phyloP scores from a whole-genome alignment of 2,113 vertebrate genomes.

The Baryphthengus martii region DNA sequence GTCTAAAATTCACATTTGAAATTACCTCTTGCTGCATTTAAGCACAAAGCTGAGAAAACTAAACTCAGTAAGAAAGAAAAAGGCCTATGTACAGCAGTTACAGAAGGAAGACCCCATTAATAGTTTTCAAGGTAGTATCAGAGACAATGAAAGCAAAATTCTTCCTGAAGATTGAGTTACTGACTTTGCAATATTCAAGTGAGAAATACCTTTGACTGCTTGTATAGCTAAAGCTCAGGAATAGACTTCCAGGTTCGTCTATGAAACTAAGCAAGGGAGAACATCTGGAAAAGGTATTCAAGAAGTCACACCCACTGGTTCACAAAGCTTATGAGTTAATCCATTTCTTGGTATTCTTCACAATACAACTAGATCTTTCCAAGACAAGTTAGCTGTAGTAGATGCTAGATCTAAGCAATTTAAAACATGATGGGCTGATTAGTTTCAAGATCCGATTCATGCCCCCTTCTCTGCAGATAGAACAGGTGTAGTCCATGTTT shows the following conservation, averaged over 20 bases:
- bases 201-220: background rate
- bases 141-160: background rate
- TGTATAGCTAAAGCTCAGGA: background rate
- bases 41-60: background rate
- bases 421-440: background rate
- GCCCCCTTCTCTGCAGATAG: background rate
- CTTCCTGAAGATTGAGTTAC: background rate
- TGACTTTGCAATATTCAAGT: background rate
- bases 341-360: background rate
- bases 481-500: background rate
- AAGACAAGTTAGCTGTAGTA: background rate
- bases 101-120: background rate
- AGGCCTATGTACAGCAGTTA: background rate
- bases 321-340: background rate
- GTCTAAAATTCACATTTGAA: background rate
- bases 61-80: background rate
- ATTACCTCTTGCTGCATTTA: background rate
- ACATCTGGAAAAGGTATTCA: background rate
- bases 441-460: background rate
- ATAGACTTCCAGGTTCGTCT: background rate
- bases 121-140: background rate
- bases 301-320: background rate
- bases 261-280: background rate
- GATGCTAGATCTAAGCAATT: background rate
- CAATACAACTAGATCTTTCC: background rate